These are phyloP conservation scores for Sebastes taczanowskii DNA, from an alignment of 2,797 vertebrate species.

Conservation along the genomic window DNA sequence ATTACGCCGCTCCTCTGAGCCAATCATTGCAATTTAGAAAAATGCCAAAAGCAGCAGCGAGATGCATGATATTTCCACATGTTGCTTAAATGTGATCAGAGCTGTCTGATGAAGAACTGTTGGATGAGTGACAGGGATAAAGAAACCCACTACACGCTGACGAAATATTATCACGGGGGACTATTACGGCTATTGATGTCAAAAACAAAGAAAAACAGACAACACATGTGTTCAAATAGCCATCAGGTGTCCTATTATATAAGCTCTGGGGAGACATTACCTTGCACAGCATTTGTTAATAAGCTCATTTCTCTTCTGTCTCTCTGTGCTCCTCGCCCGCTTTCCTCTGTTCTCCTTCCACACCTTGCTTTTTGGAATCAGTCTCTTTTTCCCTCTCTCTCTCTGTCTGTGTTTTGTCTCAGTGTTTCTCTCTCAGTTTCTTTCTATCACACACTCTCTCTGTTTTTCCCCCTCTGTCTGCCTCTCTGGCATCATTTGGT, in stretches of 20 bases:
- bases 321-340: neutral
- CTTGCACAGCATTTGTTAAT: conserved; percentile 33
- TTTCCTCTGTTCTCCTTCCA: neutral
- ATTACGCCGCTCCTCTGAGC: neutral
- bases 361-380: conserved; percentile 27
- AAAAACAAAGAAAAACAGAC: conserved; percentile 26
- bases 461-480: conserved; percentile 33
- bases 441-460: conserved; percentile 28
- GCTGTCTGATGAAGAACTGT: conserved; percentile 11
- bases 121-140: neutral
- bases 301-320: conserved; percentile 36
- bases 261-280: conserved; percentile 39
- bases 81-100: conserved; percentile 24
- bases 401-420: conserved; percentile 37
- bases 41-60: neutral
- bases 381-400: neutral
- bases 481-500: conserved; percentile 65
- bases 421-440: conserved; percentile 36
- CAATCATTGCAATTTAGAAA: conserved; percentile 9
- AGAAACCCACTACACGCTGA: neutral
- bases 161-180: neutral
- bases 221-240: conserved; percentile 33
- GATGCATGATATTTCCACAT: neutral
- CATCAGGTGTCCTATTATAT: conserved; percentile 44
- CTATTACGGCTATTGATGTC: conserved; percentile 1